These are phyloP conservation scores for Steromphala cineraria DNA, from an alignment of 2,888 invertebrate species.

Conservation along the genomic window DNA sequence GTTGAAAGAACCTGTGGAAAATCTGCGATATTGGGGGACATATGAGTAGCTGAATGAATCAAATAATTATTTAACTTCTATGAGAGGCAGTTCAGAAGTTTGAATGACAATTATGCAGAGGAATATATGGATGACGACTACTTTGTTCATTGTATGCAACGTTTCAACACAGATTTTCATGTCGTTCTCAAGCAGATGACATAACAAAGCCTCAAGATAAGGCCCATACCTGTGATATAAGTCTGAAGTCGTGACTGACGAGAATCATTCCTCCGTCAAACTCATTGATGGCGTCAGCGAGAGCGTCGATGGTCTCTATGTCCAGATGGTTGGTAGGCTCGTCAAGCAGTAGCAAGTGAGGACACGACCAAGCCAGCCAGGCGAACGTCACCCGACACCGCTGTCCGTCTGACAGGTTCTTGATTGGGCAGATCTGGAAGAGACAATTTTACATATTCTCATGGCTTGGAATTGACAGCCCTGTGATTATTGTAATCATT, in stretches of 20 bases:
- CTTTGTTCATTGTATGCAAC: no score
- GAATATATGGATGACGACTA: no score
- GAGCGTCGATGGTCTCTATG: conserved; percentile 91
- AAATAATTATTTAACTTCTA: no score
- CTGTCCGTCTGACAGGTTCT: conserved; percentile 97
- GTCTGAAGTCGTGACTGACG: conserved; percentile 99
- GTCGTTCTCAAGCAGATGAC: no score
- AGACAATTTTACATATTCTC: background rate
- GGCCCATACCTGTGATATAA: conserved; percentile 92
- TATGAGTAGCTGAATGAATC: no score
- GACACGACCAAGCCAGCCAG: conserved; percentile 97
- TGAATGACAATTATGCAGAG: no score
- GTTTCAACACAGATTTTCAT: no score
- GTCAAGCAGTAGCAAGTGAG: conserved; percentile 88
- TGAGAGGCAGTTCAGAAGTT: no score
- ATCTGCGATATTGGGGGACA: no score
- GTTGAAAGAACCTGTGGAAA: no score
- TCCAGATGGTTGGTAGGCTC: conserved; percentile 77
- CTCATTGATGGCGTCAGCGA: conserved; percentile 97
- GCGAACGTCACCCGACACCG: conserved; percentile 98
- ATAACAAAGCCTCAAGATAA: background rate
- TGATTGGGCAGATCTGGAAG: conserved; percentile 89
- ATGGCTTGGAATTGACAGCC: no score
- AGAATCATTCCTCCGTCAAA: conserved; percentile 99
- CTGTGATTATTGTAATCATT: no score